Conservation (phyloP, 2,797 vertebrate genomes). For the Oryzias sinensis region DNA sequence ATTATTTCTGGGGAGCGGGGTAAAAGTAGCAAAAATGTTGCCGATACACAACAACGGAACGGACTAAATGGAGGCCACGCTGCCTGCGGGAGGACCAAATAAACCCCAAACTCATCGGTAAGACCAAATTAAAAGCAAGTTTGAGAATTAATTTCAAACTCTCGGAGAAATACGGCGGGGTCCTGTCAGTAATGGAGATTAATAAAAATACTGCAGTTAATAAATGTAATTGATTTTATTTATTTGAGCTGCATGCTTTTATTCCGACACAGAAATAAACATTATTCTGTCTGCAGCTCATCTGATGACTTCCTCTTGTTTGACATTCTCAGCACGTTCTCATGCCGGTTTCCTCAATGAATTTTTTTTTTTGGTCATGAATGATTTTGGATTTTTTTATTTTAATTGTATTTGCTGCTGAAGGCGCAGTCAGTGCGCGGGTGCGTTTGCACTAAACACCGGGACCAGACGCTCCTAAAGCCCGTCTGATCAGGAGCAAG, state of each 20-base stretch:
- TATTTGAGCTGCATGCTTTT: neutral
- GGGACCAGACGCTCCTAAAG: conserved; percentile 56
- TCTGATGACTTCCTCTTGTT: conserved; percentile 48
- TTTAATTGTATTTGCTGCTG: conserved; percentile 15
- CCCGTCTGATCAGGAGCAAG: conserved; percentile 45
- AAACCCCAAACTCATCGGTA: conserved; percentile 62
- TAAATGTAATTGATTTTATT: conserved; percentile 8
- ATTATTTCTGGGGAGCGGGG: conserved; percentile 83
- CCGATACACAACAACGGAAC: conserved; percentile 79
- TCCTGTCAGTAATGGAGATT: conserved; percentile 48
- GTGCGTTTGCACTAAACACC: conserved; percentile 54
- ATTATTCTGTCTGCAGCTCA: conserved; percentile 33
- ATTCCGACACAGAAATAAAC: conserved; percentile 38
- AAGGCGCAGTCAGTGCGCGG: conserved; percentile 52
- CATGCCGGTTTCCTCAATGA: conserved; percentile 81
- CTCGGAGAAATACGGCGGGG: conserved; percentile 42
- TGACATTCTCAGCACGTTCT: conserved; percentile 83
- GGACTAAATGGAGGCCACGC: conserved; percentile 78
- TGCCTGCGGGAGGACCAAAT: conserved; percentile 51
- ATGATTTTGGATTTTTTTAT: conserved; percentile 47
- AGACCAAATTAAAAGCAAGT: conserved; percentile 57
- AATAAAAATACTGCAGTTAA: conserved; percentile 29
- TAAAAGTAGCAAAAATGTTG: conserved; percentile 87
- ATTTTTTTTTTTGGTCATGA: conserved; percentile 58
- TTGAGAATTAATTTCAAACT: conserved; percentile 51